Evolutionary conservation across 2,113 vertebrate species (phyloP), one percentile per base, ranked within the genome.

Genomic region (Ophthalmolycus amberensis): DNA sequence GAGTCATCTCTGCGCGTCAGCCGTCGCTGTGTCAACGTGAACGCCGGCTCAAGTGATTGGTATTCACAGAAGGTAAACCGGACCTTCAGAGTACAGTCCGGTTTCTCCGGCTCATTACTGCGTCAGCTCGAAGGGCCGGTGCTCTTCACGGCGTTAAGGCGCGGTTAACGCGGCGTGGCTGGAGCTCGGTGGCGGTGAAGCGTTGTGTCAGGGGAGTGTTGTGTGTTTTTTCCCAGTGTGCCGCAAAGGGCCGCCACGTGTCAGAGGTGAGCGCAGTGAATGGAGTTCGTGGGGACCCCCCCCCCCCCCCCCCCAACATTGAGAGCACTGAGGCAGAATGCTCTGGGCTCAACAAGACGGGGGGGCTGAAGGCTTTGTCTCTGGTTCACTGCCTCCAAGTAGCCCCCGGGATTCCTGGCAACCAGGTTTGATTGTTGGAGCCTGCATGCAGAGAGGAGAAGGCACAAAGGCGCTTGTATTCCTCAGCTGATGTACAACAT

Each of bases 241-340:
- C 85, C 34, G 82, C 82, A 83, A 83, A 88, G 80, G 80, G 85
- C 74, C 74, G 68, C 71, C 78, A 67, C 25, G 79, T 92, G 91
- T 94, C 93, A 94, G 93, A 93, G 94, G 94, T 95, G 92, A 95
- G 80, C 3, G 18, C 2, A 6, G 60, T 94, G 91, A 94, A 94
- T 92, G 76, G 90, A 81, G 89, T 71, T 83, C n/a, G 54, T 59
- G 70, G 80, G 18, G 86, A 58, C 77, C 84, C 90, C 87, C 85
- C 52, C n/a, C 9, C 52, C 11, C 71, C 46, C 73, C 52, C 65
- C 70, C 71, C 71, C 69, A 27, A 27, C 54, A 63, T 83, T 85
- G 80, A 88, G 77, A 71, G 80, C 92, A 73, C 62, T 84, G 86
- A 91, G 82, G 92, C 90, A 90, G 82, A 92, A 93, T 82, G 74